These are phyloP conservation scores for Caenorhabditis sinica DNA, from an alignment of 2,888 invertebrate species.

Conservation along the genomic window DNA sequence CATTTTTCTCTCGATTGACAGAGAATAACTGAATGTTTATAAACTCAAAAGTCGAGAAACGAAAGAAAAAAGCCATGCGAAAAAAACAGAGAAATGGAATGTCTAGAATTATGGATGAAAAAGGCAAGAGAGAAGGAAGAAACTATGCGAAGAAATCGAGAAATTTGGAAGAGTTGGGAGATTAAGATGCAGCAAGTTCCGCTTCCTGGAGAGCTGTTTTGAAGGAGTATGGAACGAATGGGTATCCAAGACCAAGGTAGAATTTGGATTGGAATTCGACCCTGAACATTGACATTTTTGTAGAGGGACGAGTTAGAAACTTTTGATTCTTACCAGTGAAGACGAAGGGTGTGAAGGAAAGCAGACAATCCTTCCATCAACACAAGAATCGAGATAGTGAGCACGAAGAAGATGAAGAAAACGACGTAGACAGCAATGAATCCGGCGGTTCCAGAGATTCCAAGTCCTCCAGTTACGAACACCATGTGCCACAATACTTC, in stretches of 20 bases:
- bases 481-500: conserved; percentile 83
- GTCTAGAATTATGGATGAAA: conserved; percentile 38
- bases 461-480: conserved; percentile 74
- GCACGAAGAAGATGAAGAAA: conserved; percentile 93
- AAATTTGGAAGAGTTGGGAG: conserved; percentile 18
- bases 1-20: conserved; percentile 56
- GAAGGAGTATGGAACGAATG: conserved; percentile 96
- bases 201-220: conserved; percentile 85
- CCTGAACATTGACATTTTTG: conserved; percentile 85
- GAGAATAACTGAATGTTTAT: conserved; percentile 47
- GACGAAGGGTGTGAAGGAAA: conserved; percentile 88
- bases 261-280: conserved; percentile 99
- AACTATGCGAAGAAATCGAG: conserved; percentile 34
- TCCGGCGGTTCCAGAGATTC: conserved; percentile 63
- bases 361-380: conserved; percentile 99
- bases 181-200: conserved; percentile 48
- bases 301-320: background rate
- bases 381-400: conserved; percentile 96
- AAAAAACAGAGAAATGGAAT: conserved; percentile 39
- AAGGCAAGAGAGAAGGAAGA: conserved; percentile 27
- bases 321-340: conserved; percentile 76
- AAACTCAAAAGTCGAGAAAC: conserved; percentile 6
- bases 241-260: conserved; percentile 93
- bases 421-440: conserved; percentile 84
- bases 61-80: conserved; percentile 61